Evolutionary conservation across 2,797 vertebrate species (phyloP), one percentile per base, ranked within the genome.

Genomic region (Octomys mimax): DNA sequence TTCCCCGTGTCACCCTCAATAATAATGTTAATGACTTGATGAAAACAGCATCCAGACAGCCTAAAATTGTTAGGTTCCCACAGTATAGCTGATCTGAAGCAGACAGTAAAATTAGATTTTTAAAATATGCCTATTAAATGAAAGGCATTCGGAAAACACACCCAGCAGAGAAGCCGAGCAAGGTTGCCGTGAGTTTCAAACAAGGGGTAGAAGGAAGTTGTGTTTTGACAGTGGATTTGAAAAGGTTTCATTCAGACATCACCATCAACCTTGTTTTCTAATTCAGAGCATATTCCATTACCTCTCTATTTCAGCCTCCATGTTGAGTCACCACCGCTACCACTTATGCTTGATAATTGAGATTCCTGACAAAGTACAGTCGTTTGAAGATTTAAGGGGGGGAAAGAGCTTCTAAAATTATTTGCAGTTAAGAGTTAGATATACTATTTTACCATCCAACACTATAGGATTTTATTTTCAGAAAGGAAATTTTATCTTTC

Each of bases 61-160:
- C 95, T 98, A 95, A 97, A 98, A 97, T 92, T 92, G 96, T 96
- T 97, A 97, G 66, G 91, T 95, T 98, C 92, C 91, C 75, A 89
- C 96, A 87, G 91, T 66, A 92, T 95, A 52, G 1, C 66, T 88
- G 92, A 96, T 96, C 92, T 98, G 96, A 93, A 54, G 93, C 96
- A 98, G 97, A 98, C 96, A 96, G 95, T 7, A 14, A 97, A 98
- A 98, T 98, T 97, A 95, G 95, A 97, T 98, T 97, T 98, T 93
- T 91, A 97, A 98, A 97, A 96, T 96, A 97, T 96, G 94, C 77
- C 97, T 98, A 83, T 97, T 97, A 95, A 95, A 77, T 95, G 96
- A 96, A 97, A 97, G 86, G 62, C 96, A 95, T 92, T 96, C 80
- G 52, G 92, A 82, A 96, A 97, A 97, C 96, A 97, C 94, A 94